phyloP scores from a whole-genome alignment of 1,140 invertebrate species.

The Drosophila neocordata region DNA sequence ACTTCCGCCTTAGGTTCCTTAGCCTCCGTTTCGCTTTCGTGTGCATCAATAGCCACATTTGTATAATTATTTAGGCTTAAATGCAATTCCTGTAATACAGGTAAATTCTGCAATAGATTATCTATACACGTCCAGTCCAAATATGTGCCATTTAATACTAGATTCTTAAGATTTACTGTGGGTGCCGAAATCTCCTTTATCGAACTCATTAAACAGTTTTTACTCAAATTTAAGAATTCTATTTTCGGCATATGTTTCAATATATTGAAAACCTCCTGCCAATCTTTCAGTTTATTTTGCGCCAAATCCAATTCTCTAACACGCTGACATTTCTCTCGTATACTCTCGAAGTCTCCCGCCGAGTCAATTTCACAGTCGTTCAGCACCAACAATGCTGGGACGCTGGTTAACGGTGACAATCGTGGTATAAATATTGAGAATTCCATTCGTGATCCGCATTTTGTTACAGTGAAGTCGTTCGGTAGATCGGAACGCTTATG shows the following conservation, averaged over 20 bases:
- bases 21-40: conserved; percentile 82
- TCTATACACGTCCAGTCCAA: conserved; percentile 93
- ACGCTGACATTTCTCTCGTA: conserved; percentile 91
- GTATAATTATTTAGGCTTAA: conserved; percentile 94
- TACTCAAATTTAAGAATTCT: conserved; percentile 95
- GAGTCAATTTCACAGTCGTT: conserved; percentile 94
- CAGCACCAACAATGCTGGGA: conserved; percentile 93
- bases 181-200: conserved; percentile 82
- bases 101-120: conserved; percentile 88
- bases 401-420: conserved; percentile 88
- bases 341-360: conserved; percentile 90
- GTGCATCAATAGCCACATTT: conserved; percentile 84
- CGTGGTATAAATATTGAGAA: conserved; percentile 92
- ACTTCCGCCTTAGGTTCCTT: conserved; percentile 81
- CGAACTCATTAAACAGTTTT: conserved; percentile 90
- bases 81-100: conserved; percentile 93
- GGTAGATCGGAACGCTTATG: conserved; percentile 82
- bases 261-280: conserved; percentile 94
- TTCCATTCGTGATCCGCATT: conserved; percentile 71
- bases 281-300: conserved; percentile 93
- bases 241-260: conserved; percentile 93
- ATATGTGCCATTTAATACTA: conserved; percentile 94
- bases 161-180: conserved; percentile 87
- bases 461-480: conserved; percentile 72
- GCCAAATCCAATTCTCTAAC: conserved; percentile 95